Evolutionary conservation across 2,113 vertebrate species (phyloP), one percentile per base, ranked within the genome.

Genomic region (Neolamprologus brichardi): DNA sequence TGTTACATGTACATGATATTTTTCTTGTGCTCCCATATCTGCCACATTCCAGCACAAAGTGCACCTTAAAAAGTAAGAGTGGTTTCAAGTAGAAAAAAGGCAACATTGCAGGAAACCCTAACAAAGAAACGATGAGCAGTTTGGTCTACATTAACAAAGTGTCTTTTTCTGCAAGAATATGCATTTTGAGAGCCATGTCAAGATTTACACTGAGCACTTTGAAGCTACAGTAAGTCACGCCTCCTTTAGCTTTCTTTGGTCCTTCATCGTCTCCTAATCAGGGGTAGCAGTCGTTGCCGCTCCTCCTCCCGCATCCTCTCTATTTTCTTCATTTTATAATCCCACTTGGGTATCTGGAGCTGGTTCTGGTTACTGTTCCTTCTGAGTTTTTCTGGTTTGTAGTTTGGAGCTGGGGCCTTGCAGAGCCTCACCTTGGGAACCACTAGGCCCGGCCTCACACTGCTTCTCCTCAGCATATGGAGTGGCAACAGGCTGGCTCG

Each of bases 271-370:
- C 95, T 96, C 32, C 62, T 93, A n/a, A 89, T 89, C 18, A 94
- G 84, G 3, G 94, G 87, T 32, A 87, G 80, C 87, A 94, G 95
- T 54, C 88, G 95, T 83, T 89, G 95, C 54, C 97, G 96, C 1
- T 96, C 96, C 70, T 98, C 97, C 2, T 96, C 97, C 86, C 94
- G 96, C 91, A 93, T 96, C 91, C 94, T 94, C 81, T 98, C 97
- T 83, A 98, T 97, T 84, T 95, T 98, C 25, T 97, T 90, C 91
- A 98, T 97, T 89, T 98, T 99, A 95, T 99, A 99, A 20, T 97
- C 95, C 98, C 98, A 99, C 72, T 97, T 98, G 88, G 99, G 99
- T 85, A 98, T 94, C 96, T 98, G 97, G 83, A 99, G 95, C 49
- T 97, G 95, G 60, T 91, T 91, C 37, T 84, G 91, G 32, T 98